These are phyloP conservation scores for Lethenteron reissneri DNA, from an alignment of 2,113 vertebrate genomes.

Conservation along the genomic window DNA sequence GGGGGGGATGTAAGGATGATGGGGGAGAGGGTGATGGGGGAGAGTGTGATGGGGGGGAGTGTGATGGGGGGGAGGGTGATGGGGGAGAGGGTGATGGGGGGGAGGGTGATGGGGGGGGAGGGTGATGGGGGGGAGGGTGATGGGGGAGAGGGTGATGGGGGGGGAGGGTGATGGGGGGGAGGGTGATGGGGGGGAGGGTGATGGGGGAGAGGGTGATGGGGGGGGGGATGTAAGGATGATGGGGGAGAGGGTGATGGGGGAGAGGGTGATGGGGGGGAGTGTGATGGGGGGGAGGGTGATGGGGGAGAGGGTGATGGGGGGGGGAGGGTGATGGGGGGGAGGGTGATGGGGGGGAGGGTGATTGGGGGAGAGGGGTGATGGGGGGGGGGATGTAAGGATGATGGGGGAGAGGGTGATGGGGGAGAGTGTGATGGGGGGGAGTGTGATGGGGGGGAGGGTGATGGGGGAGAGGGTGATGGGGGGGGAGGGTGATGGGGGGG, in stretches of 20 bases:
- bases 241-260: not conserved
- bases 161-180: not conserved
- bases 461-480: too few species aligned
- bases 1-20: not conserved
- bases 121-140: constrained; percentile 6
- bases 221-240: not conserved
- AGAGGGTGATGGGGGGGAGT: not conserved
- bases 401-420: not conserved
- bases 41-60: too few species aligned
- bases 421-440: too few species aligned
- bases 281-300: not conserved
- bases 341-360: not conserved
- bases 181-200: not conserved
- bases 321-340: not conserved
- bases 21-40: not conserved
- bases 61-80: too few species aligned
- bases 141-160: constrained; percentile 9
- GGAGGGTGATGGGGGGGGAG: too few species aligned
- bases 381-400: not conserved
- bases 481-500: constrained; percentile 19
- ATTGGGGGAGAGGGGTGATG: not conserved
- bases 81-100: too few species aligned
- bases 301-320: not conserved
- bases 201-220: not conserved
- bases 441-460: too few species aligned